Conservation (phyloP, 2,113 vertebrate genomes). For the Falco punctatus region DNA sequence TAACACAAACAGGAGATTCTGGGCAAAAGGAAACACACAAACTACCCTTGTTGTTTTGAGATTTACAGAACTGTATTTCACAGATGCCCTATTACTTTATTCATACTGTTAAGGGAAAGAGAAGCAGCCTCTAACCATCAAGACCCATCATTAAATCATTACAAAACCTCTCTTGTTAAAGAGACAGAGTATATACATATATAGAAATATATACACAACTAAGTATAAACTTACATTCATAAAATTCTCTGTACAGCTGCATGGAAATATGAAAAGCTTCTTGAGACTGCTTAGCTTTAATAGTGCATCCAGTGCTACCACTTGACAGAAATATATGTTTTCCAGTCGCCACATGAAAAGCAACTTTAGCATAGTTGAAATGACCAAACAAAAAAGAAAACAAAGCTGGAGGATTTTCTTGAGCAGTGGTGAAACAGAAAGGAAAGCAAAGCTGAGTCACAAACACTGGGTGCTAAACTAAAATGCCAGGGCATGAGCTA, state of each 20-base stretch:
- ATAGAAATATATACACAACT: background rate
- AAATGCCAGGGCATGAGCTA: background rate
- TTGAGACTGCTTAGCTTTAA: background rate
- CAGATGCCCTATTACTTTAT: slow-evolving; percentile 72
- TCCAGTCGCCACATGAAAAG: background rate
- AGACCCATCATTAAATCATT: slow-evolving; percentile 68
- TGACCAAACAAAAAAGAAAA: background rate
- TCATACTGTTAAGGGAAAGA: slow-evolving; percentile 63
- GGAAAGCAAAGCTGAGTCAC: background rate
- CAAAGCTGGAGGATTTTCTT: background rate
- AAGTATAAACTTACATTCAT: background rate
- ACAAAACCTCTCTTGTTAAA: slow-evolving; percentile 52
- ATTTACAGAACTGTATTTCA: slow-evolving; percentile 64
- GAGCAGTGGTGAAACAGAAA: background rate
- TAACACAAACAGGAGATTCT: slow-evolving; percentile 66
- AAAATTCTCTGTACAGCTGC: background rate
- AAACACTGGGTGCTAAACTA: background rate
- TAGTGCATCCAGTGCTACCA: background rate
- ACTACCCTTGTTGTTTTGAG: slow-evolving; percentile 66
- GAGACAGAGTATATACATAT: background rate
- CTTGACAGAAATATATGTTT: background rate
- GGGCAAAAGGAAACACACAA: slow-evolving; percentile 63
- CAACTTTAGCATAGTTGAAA: background rate
- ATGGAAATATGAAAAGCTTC: background rate
- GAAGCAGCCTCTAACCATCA: slow-evolving; percentile 61